Conservation (phyloP, 2,797 vertebrate species). For the Kryptolebias ocellatus region DNA sequence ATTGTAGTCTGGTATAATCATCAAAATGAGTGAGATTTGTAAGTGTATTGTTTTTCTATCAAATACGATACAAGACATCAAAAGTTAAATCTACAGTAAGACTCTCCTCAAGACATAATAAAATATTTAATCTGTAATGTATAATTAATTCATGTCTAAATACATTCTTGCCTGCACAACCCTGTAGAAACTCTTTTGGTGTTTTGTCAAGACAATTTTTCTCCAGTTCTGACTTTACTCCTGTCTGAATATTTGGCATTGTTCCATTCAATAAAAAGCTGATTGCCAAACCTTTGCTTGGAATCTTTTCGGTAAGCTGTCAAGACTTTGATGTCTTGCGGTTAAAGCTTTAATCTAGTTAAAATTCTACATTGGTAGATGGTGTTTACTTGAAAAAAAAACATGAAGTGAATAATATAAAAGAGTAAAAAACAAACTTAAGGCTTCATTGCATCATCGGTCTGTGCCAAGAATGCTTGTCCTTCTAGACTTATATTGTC, state of each 20-base stretch:
- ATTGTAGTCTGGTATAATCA: too few relatives aligned
- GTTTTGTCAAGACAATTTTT: slow-evolving; percentile 35
- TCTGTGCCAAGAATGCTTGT: slow-evolving; percentile 38
- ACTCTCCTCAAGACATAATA: slow-evolving; percentile 31
- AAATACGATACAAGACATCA: not conserved
- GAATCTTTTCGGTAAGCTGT: slow-evolving; percentile 21
- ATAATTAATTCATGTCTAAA: slow-evolving; percentile 55
- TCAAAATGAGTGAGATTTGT: not conserved
- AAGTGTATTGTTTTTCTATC: not conserved
- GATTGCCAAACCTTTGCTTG: slow-evolving; percentile 20
- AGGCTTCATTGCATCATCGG: slow-evolving; percentile 15
- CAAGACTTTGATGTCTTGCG: slow-evolving; percentile 9
- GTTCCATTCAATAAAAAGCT: slow-evolving; percentile 18
- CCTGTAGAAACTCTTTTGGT: not conserved
- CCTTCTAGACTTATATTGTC: slow-evolving; percentile 33
- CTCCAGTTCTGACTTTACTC: slow-evolving; percentile 14
- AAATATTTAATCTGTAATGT: slow-evolving; percentile 58
- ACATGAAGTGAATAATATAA: slow-evolving; percentile 15
- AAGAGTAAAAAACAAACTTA: slow-evolving; percentile 9
- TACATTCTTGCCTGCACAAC: slow-evolving; percentile 27
- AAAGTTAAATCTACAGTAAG: slow-evolving; percentile 33
- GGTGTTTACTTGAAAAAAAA: slow-evolving; percentile 16
- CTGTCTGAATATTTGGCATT: slow-evolving; percentile 17
- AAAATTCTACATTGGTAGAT: slow-evolving; percentile 20
- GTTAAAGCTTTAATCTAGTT: slow-evolving; percentile 33